phyloP scores from a whole-genome alignment of 2,797 vertebrate genomes.

The Macropodus opercularis region DNA sequence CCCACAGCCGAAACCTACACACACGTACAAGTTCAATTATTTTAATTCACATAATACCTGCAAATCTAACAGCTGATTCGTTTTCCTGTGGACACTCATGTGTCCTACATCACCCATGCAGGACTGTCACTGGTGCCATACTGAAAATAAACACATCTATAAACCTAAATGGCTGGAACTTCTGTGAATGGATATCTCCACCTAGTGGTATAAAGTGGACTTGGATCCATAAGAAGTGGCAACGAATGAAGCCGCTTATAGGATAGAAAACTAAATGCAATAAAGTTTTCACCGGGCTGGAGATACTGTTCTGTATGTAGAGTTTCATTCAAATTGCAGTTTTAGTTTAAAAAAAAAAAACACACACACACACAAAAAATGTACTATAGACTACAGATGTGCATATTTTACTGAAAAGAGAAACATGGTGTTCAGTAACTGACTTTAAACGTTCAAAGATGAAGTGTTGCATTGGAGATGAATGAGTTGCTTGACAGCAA shows the following conservation, averaged over 20 bases:
- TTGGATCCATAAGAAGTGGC: constrained; percentile 49
- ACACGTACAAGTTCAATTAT: not conserved
- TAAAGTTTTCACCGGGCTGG: not conserved
- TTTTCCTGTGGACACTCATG: too few species aligned
- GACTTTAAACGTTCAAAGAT: not conserved
- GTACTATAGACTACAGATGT: not conserved
- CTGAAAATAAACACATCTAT: constrained; percentile 6
- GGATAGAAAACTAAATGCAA: too few species aligned
- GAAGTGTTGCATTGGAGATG: constrained; percentile 48
- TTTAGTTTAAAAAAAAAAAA: not conserved
- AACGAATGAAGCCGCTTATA: not conserved
- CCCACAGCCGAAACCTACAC: constrained; percentile 94
- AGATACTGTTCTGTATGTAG: not conserved
- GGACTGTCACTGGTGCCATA: not conserved
- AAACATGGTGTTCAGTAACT: not conserved
- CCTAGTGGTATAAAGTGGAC: constrained; percentile 74
- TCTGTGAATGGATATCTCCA: constrained; percentile 77
- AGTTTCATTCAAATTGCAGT: not conserved
- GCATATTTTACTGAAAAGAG: not conserved
- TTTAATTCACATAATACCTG: too few species aligned
- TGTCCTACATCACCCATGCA: constrained; percentile 16
- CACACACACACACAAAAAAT: too few species aligned
- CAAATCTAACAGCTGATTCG: too few species aligned
- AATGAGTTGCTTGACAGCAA: constrained; percentile 63
- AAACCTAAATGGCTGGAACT: constrained; percentile 7